These are phyloP conservation scores for Morelia viridis DNA, from an alignment of 2,797 vertebrate species.

Conservation along the genomic window DNA sequence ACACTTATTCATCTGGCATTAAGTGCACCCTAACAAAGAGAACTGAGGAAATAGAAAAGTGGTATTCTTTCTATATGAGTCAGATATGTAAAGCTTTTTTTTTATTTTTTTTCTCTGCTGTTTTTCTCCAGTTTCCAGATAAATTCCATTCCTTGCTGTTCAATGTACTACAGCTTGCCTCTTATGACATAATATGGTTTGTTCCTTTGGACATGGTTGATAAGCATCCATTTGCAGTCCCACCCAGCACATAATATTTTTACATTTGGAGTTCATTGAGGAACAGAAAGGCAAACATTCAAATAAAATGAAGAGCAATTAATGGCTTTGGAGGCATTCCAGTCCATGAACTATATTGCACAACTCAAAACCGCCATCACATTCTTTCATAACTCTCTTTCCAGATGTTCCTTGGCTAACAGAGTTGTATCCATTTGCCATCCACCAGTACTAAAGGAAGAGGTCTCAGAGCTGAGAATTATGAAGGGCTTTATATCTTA, in stretches of 20 bases:
- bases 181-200: not conserved
- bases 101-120: not conserved
- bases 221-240: not conserved
- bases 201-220: not conserved
- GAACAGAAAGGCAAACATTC: not conserved
- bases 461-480: not conserved
- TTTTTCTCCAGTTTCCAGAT: not conserved
- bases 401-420: not conserved
- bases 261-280: not conserved
- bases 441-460: not conserved
- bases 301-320: not conserved
- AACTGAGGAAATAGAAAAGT: not conserved
- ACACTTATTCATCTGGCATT: not conserved
- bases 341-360: not conserved
- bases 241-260: not conserved
- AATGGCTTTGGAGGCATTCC: not conserved
- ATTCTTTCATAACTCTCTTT: not conserved
- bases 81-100: not conserved
- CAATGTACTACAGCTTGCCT: not conserved
- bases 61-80: not conserved
- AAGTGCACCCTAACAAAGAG: not conserved
- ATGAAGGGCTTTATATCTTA: not conserved
- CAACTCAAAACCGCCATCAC: not conserved
- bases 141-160: not conserved
- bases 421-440: not conserved